Conservation (phyloP, 2,797 vertebrate genomes). For the Microctenopoma lineatum region DNA sequence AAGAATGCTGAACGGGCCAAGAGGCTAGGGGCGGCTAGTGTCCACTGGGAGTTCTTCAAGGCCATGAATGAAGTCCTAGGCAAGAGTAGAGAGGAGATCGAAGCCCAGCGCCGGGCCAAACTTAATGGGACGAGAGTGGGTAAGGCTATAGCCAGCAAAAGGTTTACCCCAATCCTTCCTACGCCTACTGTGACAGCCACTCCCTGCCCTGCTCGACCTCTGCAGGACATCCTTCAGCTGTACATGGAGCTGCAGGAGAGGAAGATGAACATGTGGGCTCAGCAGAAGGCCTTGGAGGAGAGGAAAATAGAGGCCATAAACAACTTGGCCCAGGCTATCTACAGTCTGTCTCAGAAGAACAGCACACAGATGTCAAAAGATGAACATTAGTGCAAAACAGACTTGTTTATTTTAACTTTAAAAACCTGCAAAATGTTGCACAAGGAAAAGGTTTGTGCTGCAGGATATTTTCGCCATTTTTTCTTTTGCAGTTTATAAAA, state of each 20-base stretch:
- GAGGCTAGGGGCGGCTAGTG: slow-evolving; percentile 70
- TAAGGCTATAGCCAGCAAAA: slow-evolving; percentile 79
- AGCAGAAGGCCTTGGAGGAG: slow-evolving; percentile 86
- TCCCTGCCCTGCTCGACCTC: slow-evolving; percentile 65
- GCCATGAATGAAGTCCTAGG: slow-evolving; percentile 82
- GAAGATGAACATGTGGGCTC: slow-evolving; percentile 87
- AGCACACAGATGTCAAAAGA: slow-evolving; percentile 56
- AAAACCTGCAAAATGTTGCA: not conserved
- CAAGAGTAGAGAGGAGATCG: slow-evolving; percentile 79
- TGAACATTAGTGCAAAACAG: slow-evolving; percentile 26
- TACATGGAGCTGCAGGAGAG: slow-evolving; percentile 88
- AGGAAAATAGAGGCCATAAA: slow-evolving; percentile 87
- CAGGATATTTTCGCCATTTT: slow-evolving; percentile 1
- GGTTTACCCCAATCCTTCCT: slow-evolving; percentile 83
- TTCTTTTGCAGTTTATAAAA: slow-evolving; percentile 2
- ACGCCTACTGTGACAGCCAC: slow-evolving; percentile 63
- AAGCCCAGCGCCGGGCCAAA: slow-evolving; percentile 77
- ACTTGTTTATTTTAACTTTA: not conserved
- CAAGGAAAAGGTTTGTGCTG: not conserved
- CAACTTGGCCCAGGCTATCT: slow-evolving; percentile 84
- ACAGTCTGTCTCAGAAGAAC: slow-evolving; percentile 78
- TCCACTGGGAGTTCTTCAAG: slow-evolving; percentile 87
- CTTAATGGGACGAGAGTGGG: slow-evolving; percentile 72
- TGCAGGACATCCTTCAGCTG: slow-evolving; percentile 83
- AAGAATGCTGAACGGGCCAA: slow-evolving; percentile 82